A percentile compares a stretch with the other conserved stretches of the same genome.
These are phyloP conservation scores for Alca torda DNA, from an alignment of 2,797 vertebrate species.

Conservation along the genomic window DNA sequence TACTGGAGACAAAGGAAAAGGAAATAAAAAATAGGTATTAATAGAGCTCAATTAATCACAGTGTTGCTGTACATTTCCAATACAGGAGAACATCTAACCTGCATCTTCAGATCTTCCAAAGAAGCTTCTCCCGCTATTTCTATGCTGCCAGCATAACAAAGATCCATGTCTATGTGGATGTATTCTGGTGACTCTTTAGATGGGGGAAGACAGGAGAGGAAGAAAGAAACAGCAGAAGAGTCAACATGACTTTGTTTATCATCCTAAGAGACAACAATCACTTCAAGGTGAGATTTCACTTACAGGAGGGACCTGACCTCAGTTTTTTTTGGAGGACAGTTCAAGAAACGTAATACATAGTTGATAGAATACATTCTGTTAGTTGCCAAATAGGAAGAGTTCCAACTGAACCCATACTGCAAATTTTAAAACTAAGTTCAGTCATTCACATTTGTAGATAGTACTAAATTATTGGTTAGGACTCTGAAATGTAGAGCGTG, in stretches of 20 bases:
- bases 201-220: accelerated
- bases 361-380: background rate
- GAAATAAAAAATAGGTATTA: slow-evolving; percentile 57
- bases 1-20: slow-evolving; percentile 67
- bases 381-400: background rate
- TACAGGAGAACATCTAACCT: slow-evolving; percentile 79
- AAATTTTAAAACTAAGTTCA: background rate
- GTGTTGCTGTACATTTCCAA: background rate
- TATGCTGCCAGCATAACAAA: slow-evolving; percentile 80
- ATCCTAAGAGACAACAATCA: background rate
- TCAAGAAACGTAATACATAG: background rate
- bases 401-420: background rate
- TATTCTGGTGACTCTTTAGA: background rate
- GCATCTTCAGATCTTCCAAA: slow-evolving; percentile 88
- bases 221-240: background rate
- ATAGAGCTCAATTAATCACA: slow-evolving; percentile 29
- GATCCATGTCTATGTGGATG: slow-evolving; percentile 13
- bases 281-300: background rate
- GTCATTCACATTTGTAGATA: background rate
- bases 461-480: background rate
- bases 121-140: slow-evolving; percentile 87
- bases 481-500: accelerated
- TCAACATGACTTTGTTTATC: background rate
- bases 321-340: background rate
- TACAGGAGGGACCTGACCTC: background rate